phyloP scores from a whole-genome alignment of 1,140 invertebrate species.

The Antheraea pernyi region DNA sequence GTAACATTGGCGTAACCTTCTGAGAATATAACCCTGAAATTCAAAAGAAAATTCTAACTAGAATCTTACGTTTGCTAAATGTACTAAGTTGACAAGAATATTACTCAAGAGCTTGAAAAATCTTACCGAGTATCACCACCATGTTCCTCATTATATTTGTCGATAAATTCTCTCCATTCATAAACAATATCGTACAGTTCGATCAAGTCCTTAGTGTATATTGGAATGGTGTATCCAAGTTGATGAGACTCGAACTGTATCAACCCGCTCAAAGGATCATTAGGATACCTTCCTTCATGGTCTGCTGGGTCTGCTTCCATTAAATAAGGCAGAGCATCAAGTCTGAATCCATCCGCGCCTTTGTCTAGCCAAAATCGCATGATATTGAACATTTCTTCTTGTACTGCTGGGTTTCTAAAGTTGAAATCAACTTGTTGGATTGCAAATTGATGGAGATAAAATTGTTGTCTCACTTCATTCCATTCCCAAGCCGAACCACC shows the following conservation, averaged over 20 bases:
- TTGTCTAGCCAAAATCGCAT: slow-evolving; percentile 83
- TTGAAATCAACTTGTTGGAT: slow-evolving; percentile 86
- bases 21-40: slow-evolving; percentile 81
- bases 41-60: not conserved
- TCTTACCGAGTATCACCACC: slow-evolving; percentile 67
- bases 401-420: slow-evolving; percentile 79
- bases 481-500: slow-evolving; percentile 84
- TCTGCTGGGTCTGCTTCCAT: slow-evolving; percentile 80
- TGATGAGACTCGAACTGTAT: slow-evolving; percentile 59
- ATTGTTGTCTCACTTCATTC: slow-evolving; percentile 81
- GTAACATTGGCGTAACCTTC: slow-evolving; percentile 83
- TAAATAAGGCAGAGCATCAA: slow-evolving; percentile 83
- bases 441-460: slow-evolving; percentile 85
- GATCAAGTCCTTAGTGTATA: slow-evolving; percentile 81
- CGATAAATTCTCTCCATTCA: slow-evolving; percentile 80
- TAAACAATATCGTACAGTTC: slow-evolving; percentile 81
- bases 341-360: slow-evolving; percentile 86
- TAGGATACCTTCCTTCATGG: slow-evolving; percentile 76
- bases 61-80: no score
- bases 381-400: slow-evolving; percentile 80
- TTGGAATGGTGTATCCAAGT: slow-evolving; percentile 78
- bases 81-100: no score
- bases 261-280: slow-evolving; percentile 79
- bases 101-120: not conserved
- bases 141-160: slow-evolving; percentile 73